Percentiles rank a stretch among this genome's conserved stretches.
phyloP scores from a whole-genome alignment of 2,888 invertebrate species.

The Tenthredo mesomela region DNA sequence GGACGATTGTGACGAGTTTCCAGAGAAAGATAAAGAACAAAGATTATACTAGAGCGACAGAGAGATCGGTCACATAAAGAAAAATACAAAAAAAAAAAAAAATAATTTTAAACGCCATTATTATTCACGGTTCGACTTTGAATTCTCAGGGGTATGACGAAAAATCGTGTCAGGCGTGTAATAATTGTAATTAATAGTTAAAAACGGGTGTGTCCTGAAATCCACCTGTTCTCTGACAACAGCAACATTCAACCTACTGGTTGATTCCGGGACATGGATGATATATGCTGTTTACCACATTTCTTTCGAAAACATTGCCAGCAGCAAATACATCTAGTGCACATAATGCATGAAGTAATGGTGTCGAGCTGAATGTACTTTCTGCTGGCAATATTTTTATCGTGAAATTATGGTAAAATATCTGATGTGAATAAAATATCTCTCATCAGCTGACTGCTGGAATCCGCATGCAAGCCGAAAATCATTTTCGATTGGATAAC shows the following conservation, averaged over 20 bases:
- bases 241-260: background rate
- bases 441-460: background rate
- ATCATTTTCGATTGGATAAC: background rate
- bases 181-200: background rate
- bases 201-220: background rate
- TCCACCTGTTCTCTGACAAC: background rate
- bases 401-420: background rate
- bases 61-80: too few species aligned
- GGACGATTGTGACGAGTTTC: too few species aligned
- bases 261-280: background rate
- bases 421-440: background rate
- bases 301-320: background rate
- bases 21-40: too few species aligned
- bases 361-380: too few species aligned
- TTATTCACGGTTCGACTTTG: background rate
- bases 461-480: background rate
- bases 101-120: background rate
- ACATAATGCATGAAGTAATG: background rate
- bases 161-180: background rate
- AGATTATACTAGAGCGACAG: too few species aligned
- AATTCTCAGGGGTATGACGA: background rate
- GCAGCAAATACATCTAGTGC: background rate
- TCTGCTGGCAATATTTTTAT: background rate
- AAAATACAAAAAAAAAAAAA: too few species aligned
- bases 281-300: background rate